A percentile compares a stretch with the other conserved stretches of the same genome.
Evolutionary conservation across 2,888 invertebrate species (phyloP).

Genomic region (Pachliopta kotzebuea): DNA sequence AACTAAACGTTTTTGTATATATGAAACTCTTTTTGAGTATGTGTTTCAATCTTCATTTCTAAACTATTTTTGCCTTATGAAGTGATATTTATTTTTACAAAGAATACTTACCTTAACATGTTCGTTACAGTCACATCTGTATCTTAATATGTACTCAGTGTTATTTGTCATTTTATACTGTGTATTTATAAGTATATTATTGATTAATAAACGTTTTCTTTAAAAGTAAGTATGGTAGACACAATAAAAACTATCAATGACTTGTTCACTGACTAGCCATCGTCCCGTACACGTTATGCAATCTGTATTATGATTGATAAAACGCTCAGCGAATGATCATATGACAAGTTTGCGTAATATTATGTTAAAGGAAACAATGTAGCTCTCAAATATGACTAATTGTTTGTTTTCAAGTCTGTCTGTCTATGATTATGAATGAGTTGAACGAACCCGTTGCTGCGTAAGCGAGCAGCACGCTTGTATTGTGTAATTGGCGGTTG

Average conservation of each 20-base stretch:
- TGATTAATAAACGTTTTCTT: not conserved
- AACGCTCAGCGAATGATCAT: not conserved
- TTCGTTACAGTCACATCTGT: not conserved
- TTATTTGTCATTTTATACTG: not conserved
- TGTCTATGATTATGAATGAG: conserved; percentile 6
- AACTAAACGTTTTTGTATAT: no score
- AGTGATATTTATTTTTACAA: not conserved
- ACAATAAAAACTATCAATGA: not conserved
- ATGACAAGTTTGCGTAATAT: not conserved
- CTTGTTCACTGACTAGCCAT: not conserved
- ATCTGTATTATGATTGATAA: not conserved
- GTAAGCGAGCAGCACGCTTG: conserved; percentile 18
- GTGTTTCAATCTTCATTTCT: no score
- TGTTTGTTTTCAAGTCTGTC: not conserved
- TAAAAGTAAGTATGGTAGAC: not conserved
- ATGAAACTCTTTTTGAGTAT: no score
- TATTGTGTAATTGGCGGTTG: conserved; percentile 24
- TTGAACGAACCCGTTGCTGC: conserved; percentile 17
- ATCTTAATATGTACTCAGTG: not conserved
- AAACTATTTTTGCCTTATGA: no score
- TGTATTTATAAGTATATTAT: not conserved
- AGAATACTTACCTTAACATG: not conserved
- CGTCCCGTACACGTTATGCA: not conserved
- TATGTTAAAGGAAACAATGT: not conserved
- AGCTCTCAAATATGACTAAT: not conserved